These are phyloP conservation scores for Tinamus guttatus DNA, from an alignment of 2,113 vertebrate species.

Conservation along the genomic window DNA sequence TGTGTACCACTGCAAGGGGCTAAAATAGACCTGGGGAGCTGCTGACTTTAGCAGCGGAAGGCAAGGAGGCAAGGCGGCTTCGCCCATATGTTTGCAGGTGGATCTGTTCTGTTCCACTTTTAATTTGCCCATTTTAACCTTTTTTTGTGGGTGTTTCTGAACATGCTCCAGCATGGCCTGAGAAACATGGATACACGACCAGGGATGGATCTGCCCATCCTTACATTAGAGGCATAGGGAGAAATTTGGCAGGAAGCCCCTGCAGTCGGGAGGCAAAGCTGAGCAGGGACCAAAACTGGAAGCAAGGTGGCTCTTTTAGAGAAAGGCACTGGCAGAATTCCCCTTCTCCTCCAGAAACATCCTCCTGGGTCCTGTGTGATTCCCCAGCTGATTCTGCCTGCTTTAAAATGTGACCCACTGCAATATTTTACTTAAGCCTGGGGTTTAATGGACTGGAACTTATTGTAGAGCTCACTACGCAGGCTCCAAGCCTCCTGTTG, in stretches of 20 bases:
- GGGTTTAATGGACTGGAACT: conserved; percentile 49
- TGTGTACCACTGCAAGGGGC: background rate
- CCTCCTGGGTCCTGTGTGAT: background rate
- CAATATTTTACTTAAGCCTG: conserved; percentile 42
- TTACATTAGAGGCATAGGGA: too few species aligned
- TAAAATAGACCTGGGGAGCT: background rate
- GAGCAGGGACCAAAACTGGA: background rate
- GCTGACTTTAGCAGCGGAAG: background rate
- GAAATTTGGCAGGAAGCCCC: background rate
- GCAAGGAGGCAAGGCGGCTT: background rate
- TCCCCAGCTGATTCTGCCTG: background rate
- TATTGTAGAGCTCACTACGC: conserved; percentile 39
- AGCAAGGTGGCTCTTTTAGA: too few species aligned
- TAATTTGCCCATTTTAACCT: background rate
- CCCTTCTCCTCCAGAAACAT: background rate
- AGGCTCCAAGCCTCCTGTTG: conserved; percentile 40
- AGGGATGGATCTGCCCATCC: background rate
- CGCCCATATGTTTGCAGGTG: background rate
- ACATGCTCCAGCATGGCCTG: too few species aligned
- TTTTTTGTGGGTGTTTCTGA: too few species aligned
- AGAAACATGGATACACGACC: background rate
- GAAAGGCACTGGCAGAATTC: background rate
- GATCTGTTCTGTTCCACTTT: background rate
- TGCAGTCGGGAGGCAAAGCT: background rate
- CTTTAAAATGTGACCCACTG: conserved; percentile 29